Base-by-base conservation (phyloP, 2,113 vertebrate genomes). In the Ariopsis seemanni region DNA sequence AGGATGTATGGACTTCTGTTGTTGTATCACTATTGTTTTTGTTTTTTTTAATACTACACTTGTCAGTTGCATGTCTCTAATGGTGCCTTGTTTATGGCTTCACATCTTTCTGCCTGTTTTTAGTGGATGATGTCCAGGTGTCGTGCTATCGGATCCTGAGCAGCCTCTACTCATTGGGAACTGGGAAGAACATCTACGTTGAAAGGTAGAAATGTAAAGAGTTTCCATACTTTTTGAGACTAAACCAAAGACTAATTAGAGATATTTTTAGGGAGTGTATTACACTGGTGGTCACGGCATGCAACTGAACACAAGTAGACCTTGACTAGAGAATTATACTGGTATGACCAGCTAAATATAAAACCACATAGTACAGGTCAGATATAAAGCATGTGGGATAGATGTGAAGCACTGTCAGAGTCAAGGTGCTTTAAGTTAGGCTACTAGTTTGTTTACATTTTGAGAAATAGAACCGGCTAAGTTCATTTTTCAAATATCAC, bases 171-270 rank as follows among this genome's bases (percentile, higher is more conserved):
- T 96, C 97, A 5, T 95, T 99, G 86, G 98, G 98, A 63, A 99
- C 98, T 25, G 98, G 98, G 71, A 99, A 99, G 92, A 99, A 99
- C 94, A 99, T 99, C 93, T 99, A 99, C n/a, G 98, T 99, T 87
- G 98, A 99, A 94, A 97, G 98, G 98, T 99, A 97, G 71, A 34
- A 34, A 55, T 27, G 27, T 15, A 18, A 55, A 81, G 3, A 42
- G 30, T 80, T 57, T 57, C 9, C 14, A 10, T 80, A 80, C 1
- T 60, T 20, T 20, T 10, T 69, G 7, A 30, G n/a, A 63, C 42
- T n/a, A 63, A 63, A 15, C 22, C 22, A 30, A n/a, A 65, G 25
- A 65, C 25, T 9, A 30, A 15, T 69, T 69, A 15, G n/a, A 7
- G 12, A 30, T 5, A 30, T 42, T 69, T 69, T 69, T 30, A 17